Evolutionary conservation across 2,888 invertebrate species (phyloP).

Genomic region (Onthophagus sagittarius): DNA sequence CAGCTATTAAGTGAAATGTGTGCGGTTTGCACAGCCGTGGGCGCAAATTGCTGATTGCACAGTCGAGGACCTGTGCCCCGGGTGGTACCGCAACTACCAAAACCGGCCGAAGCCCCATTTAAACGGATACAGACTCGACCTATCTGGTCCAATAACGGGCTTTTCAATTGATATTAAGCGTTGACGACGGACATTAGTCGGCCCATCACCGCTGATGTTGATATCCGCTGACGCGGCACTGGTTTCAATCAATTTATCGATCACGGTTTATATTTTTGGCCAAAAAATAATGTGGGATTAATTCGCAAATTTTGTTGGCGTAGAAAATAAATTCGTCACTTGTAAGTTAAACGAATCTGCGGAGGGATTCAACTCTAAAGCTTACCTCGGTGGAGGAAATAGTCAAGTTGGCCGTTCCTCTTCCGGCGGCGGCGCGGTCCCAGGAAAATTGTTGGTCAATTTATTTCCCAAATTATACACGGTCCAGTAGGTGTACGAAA

Average conservation of each 20-base stretch:
- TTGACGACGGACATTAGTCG: not conserved
- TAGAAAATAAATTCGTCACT: not conserved
- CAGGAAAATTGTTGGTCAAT: not conserved
- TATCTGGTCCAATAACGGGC: not conserved
- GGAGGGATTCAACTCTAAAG: not conserved
- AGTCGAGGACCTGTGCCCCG: not conserved
- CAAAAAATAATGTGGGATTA: not conserved
- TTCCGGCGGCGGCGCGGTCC: not conserved
- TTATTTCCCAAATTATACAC: not conserved
- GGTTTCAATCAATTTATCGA: not conserved
- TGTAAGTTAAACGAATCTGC: not conserved
- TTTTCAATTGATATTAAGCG: not conserved
- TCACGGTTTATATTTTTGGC: not conserved
- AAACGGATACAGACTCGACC: not conserved
- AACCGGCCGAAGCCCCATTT: not conserved
- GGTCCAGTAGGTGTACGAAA: not conserved
- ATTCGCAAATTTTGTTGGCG: not conserved
- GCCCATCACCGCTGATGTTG: not conserved
- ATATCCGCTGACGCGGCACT: not conserved
- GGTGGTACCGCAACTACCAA: not conserved
- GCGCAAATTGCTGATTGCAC: constrained; percentile 6
- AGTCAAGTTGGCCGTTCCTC: not conserved
- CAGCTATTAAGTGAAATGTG: constrained; percentile 22
- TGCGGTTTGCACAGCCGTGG: constrained; percentile 13
- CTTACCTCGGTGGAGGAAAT: not conserved